Conservation (phyloP, 2,113 vertebrate genomes). For the Alethe diademata region DNA sequence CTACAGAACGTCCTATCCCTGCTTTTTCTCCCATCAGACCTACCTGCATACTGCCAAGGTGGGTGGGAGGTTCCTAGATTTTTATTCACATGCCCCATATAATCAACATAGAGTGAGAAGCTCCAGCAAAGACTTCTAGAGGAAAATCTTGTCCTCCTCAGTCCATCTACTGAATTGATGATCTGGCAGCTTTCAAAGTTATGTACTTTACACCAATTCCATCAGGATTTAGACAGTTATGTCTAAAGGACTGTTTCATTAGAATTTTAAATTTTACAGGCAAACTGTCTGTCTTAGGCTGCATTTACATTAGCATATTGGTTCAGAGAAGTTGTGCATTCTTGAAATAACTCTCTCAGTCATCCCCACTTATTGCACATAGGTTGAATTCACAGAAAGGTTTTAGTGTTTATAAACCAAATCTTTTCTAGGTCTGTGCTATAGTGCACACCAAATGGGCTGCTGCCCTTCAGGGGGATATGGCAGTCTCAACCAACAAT, state of each 20-base stretch:
- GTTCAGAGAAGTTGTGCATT: conserved; percentile 15
- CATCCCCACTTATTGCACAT: neutral
- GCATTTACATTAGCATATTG: neutral
- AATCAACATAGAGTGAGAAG: neutral
- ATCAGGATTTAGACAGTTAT: conserved; percentile 11
- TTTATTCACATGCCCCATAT: neutral
- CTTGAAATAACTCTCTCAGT: conserved; percentile 37
- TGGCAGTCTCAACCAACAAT: neutral
- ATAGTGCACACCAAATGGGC: neutral
- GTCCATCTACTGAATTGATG: neutral
- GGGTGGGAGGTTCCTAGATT: neutral
- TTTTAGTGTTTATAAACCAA: neutral
- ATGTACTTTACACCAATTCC: neutral
- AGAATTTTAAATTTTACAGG: conserved; percentile 34
- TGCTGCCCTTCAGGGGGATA: neutral
- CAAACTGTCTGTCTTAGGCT: neutral
- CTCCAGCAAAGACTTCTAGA: neutral
- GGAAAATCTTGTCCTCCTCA: neutral
- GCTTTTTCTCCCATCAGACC: neutral
- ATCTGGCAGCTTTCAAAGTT: neutral
- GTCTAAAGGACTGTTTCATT: conserved; percentile 1
- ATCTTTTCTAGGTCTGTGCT: neutral
- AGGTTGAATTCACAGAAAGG: neutral
- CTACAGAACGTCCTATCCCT: neutral
- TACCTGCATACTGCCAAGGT: neutral